These are phyloP conservation scores for Psittacara wagleri DNA, from an alignment of 2,113 vertebrate genomes.

Conservation along the genomic window DNA sequence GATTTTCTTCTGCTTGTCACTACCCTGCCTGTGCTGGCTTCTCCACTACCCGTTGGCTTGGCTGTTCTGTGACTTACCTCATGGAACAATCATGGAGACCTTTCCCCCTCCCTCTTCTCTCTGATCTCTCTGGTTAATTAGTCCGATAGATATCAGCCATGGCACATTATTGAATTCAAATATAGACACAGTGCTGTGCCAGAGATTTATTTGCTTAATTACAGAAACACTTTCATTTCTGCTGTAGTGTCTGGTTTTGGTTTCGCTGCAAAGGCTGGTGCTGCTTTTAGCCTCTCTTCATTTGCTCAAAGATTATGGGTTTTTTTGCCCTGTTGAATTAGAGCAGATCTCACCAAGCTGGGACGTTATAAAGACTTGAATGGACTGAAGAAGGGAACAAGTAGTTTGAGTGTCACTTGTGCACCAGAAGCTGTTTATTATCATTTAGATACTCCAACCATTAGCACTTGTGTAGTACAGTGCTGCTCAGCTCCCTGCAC, in stretches of 20 bases:
- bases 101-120: too few species aligned
- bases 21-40: background rate
- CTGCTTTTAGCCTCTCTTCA: background rate
- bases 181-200: background rate
- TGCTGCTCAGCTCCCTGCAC: background rate
- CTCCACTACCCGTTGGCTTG: background rate
- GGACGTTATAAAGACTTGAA: background rate
- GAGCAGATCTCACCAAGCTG: background rate
- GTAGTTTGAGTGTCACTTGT: background rate
- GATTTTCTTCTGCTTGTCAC: background rate
- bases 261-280: background rate
- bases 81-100: background rate
- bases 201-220: background rate
- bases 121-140: background rate
- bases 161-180: background rate
- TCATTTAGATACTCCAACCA: background rate
- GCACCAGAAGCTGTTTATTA: background rate
- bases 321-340: background rate
- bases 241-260: background rate
- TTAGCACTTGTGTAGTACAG: background rate
- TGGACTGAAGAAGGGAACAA: background rate
- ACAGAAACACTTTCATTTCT: background rate
- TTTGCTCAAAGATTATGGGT: background rate
- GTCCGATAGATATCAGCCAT: background rate
- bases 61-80: background rate